Base-by-base conservation (phyloP, 2,888 invertebrate genomes). In the Lordiphosa fenestrarum region DNA sequence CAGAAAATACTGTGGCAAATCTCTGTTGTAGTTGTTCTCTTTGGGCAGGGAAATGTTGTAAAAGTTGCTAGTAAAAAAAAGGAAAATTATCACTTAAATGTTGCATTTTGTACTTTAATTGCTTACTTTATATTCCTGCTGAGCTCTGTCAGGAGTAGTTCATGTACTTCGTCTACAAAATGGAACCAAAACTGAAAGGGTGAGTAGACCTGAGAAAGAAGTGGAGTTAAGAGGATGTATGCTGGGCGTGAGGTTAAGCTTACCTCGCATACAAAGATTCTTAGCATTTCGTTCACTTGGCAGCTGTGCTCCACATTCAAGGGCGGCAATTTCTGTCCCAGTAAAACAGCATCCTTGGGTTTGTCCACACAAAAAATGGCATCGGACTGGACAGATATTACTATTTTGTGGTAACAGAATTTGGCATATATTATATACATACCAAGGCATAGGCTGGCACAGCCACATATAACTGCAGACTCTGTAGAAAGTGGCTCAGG, bases 151-250 rank as follows among this genome's bases (percentile, higher is more conserved):
- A 15, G 69, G 6, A 3, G n/a, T 1, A 10, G 9, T 15, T 1
- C 0, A 0, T 21, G 3, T 2, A 7, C 7, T 25, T 25, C 25
- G 25, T 25, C 6, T 2, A n/a, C 12, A 2, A 58, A 25, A 1
- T 67, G 49, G 12, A 73, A 73, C 73, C 72, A 72, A 12, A 73
- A 75, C 30, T 73, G 67, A 49, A 64, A 74, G 1, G 75, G 75
- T 1, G 46, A 55, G 25, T 69, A 72, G 0, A 59, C 25, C 71
- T 68, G 21, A 6, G 33, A 10, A 25, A n/a, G 3, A 3, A 12
- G 7, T 7, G 6, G 7, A 7, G 2, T 7, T 7, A 6, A 2
- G 2, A 6, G 19, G 1, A 42, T 6, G 15, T 15, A 15, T 2
- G 15, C 15, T n/a, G n/a, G 12, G 3, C 3, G 13, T 13, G 9